Conservation (phyloP, 2,888 invertebrate species). For the Drosophila kambysellisi region DNA sequence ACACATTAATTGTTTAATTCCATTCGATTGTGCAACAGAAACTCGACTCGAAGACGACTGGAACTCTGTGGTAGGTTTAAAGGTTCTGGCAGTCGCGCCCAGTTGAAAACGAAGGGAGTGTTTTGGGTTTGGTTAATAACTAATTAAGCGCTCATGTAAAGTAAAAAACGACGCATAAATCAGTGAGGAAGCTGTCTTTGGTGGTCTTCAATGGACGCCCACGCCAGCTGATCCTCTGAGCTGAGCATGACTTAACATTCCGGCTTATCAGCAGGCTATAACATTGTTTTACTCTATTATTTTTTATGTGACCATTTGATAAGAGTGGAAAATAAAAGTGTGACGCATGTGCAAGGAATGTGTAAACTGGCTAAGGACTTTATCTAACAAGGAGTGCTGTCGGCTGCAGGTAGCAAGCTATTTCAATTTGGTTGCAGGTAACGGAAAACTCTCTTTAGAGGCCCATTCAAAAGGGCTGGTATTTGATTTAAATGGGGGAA, state of each 20-base stretch:
- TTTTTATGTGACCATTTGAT: conserved; percentile 22
- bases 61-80: conserved; percentile 56
- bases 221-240: conserved; percentile 23
- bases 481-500: conserved; percentile 3
- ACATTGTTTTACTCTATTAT: conserved; percentile 1
- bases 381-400: conserved; percentile 27
- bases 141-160: conserved; percentile 68
- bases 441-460: not conserved
- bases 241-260: not conserved
- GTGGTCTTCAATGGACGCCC: conserved; percentile 46
- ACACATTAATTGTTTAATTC: conserved; percentile 83
- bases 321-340: conserved; percentile 4
- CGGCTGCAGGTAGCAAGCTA: conserved; percentile 33
- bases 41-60: conserved; percentile 1
- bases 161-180: conserved; percentile 51
- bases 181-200: conserved; percentile 47
- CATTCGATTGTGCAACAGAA: conserved; percentile 51
- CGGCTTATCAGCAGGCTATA: conserved; percentile 26
- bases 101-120: conserved; percentile 42
- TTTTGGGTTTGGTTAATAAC: conserved; percentile 60
- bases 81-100: conserved; percentile 48
- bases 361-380: conserved; percentile 9
- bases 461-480: not conserved
- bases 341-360: conserved; percentile 55
- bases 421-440: not conserved